Base-by-base conservation (phyloP, 1,140 invertebrate species). In the Drosophila tsacasi region DNA sequence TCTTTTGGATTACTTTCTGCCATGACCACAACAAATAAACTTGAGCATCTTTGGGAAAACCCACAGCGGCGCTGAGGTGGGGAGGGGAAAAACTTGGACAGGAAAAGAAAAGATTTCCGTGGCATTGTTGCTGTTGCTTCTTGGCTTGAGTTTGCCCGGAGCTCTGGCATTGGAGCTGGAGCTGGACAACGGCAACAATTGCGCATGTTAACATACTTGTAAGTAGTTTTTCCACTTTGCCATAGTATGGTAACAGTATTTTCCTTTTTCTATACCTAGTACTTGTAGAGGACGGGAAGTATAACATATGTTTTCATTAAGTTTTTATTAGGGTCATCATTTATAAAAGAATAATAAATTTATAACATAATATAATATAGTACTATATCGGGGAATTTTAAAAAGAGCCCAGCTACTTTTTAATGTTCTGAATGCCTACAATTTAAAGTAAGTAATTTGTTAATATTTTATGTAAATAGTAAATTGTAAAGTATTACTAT, bases 191-290 rank as follows among this genome's bases (percentile, higher is more conserved):
- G 55, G 54, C 54, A 55, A 80, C 64, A 90, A 90, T 90, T 85
- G 87, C 84, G 87, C 87, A 87, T 91, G 87, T 91, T 91, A 91
- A 91, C 87, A 91, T 84, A 87, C 87, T 91, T 91, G 87, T 91
- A 91, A 91, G 87, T 91, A 91, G 85, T 90, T 90, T 89, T 90
- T 90, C 85, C 85, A 90, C 85, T 90, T 90, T 82, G 85, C 78
- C 79, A 81, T 81, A 71, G 35, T n/a, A 65, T 65, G 52, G 35
- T 25, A 40, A 27, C 32, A 55, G 49, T 35, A 49, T 71, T 59
- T 69, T 69, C 23, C n/a, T 30, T 71, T 68, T 71, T 42, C 23
- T 63, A 35, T 44, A 65, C 63, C 27, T 13, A 13, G 17, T 32
- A 25, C 21, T 12, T n/a, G 8, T 7, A 3, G 0, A 1, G 0